These are phyloP conservation scores for Dicyrtoma fusca DNA, from an alignment of 2,888 invertebrate genomes.

Conservation along the genomic window DNA sequence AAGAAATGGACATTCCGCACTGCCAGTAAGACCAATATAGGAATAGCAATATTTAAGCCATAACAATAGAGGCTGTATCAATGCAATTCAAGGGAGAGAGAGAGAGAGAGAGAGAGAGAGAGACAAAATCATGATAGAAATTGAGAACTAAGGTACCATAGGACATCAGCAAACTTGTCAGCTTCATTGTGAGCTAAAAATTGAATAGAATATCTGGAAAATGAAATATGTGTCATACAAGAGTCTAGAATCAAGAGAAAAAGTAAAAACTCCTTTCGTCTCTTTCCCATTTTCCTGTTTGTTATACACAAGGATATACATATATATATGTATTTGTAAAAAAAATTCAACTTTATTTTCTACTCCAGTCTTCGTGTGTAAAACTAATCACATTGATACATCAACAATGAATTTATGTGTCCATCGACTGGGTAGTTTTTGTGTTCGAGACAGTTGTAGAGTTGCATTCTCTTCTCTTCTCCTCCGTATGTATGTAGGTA, in stretches of 20 bases:
- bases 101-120: too few relatives aligned
- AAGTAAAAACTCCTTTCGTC: not conserved
- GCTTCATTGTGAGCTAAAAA: conserved; percentile 20
- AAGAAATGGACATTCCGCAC: too few relatives aligned
- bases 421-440: conserved; percentile 23
- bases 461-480: not conserved
- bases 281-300: not conserved
- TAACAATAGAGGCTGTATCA: too few relatives aligned
- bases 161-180: conserved; percentile 29
- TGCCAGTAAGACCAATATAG: too few relatives aligned
- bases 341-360: conserved; percentile 28
- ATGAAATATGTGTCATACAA: conserved; percentile 36
- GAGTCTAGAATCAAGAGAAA: not conserved
- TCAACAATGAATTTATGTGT: conserved; percentile 33
- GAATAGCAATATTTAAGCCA: too few relatives aligned
- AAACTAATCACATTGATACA: conserved; percentile 37
- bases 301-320: not conserved
- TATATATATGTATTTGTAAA: not conserved
- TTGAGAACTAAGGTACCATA: not conserved
- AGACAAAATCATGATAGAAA: too few relatives aligned
- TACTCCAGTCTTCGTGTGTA: conserved; percentile 28
- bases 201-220: conserved; percentile 30
- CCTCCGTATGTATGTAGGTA: not conserved
- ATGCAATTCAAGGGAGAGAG: too few relatives aligned
- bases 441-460: not conserved